Evolutionary conservation across 2,797 vertebrate species (phyloP).

Genomic region (Synanceia verrucosa): DNA sequence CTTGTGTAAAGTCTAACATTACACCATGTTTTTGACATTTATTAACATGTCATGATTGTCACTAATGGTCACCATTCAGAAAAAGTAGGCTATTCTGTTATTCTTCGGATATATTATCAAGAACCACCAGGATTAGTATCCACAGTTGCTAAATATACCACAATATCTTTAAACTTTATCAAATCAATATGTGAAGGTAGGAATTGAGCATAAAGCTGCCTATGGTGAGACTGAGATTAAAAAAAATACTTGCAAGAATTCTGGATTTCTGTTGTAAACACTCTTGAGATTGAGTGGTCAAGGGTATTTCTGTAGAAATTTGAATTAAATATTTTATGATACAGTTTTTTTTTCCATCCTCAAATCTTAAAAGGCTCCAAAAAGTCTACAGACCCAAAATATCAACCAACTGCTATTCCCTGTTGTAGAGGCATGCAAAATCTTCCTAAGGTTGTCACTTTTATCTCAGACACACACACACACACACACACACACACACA

Average conservation of each 20-base stretch:
- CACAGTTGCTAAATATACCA: background rate
- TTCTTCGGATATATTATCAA: background rate
- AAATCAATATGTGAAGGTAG: background rate
- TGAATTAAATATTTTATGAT: conserved; percentile 25
- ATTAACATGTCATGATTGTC: background rate
- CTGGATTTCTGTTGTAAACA: background rate
- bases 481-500: background rate
- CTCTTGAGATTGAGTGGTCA: background rate
- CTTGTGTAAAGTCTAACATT: no score
- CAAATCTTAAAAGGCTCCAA: background rate
- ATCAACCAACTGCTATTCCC: conserved; percentile 5
- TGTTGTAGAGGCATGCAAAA: conserved; percentile 1
- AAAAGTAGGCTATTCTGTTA: background rate
- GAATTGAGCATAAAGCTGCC: background rate
- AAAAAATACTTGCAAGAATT: background rate
- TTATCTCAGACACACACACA: background rate
- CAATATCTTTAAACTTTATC: background rate
- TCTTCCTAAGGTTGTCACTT: background rate
- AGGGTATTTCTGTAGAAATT: background rate
- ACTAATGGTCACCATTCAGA: background rate
- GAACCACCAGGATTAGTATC: background rate
- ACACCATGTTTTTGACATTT: no score
- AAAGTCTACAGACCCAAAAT: background rate
- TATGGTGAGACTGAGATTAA: background rate
- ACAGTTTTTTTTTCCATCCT: background rate